Conservation (phyloP, 2,888 invertebrate species). For the Nesidiocoris tenuis region DNA sequence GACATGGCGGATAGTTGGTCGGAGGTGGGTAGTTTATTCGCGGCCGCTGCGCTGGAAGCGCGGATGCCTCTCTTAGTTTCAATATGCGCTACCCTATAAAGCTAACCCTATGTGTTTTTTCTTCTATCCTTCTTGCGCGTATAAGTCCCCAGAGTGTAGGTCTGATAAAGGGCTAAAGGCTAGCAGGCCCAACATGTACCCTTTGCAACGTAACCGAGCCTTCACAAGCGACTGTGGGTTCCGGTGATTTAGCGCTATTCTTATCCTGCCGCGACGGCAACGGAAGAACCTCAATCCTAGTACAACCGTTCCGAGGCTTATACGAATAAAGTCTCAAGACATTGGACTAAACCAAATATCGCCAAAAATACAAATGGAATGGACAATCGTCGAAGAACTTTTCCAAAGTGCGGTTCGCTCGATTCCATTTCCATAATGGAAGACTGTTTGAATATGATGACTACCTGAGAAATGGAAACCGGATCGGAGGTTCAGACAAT, state of each 20-base stretch:
- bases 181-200: neutral
- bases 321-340: no score
- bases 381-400: no score
- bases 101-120: neutral
- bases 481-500: no score
- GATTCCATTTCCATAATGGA: no score
- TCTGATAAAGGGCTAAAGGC: neutral
- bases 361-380: no score
- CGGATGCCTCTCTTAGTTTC: neutral
- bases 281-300: neutral
- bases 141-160: neutral
- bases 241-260: neutral
- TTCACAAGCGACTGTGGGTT: neutral
- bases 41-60: neutral
- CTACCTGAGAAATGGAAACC: no score
- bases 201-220: neutral
- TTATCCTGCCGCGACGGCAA: neutral
- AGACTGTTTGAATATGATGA: no score
- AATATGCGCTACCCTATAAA: neutral
- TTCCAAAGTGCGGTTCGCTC: no score
- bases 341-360: no score
- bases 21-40: neutral
- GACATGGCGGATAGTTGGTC: slow-evolving; percentile 14
- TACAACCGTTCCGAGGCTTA: no score
- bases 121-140: neutral